Base-by-base conservation (phyloP, 1,140 invertebrate genomes). In the Hetaerina americana region DNA sequence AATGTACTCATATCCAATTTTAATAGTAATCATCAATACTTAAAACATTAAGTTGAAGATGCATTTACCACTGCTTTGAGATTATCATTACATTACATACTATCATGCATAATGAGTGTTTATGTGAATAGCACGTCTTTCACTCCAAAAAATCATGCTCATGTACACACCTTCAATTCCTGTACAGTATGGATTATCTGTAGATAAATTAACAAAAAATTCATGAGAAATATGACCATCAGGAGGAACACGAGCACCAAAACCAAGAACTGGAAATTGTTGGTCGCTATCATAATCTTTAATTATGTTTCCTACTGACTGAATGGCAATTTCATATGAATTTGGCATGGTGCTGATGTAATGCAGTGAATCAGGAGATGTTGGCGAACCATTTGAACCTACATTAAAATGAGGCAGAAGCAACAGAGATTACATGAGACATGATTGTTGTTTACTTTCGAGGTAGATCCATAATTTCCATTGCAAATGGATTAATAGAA, bases 301-400 rank as follows among this genome's bases (percentile, higher is more conserved):
- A 69, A 89, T 87, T 70, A 90, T 89, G 69, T 87, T 81, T 0
- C 85, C 87, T 5, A 89, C 86, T 69, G 86, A 80, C 31, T 78
- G 78, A 12, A 90, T 82, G 12, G 87, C 87, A 70, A 81, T 80
- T 73, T 85, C 82, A 75, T 89, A 89, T 75, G 84, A 82, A 78
- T 88, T 89, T 68, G 78, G 79, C 6, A 69, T 28, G n/a, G 66
- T 27, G 26, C 81, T 81, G 28, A 85, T 80, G 76, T 83, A 87
- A 77, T 90, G 88, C 5, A 89, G 79, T 0, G 86, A 87, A 2
- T 81, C 78, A 0, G 85, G 82, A 27, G 81, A 77, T 66, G 80
- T 78, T 3, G 87, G 86, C 73, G 86, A 81, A 8, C 87, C 86
- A 81, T 90, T 89, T 5, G 88, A 89, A n/a, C 84, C 86, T 88